These are phyloP conservation scores for Chrysocyon brachyurus DNA, from an alignment of 2,797 vertebrate genomes.

Conservation along the genomic window DNA sequence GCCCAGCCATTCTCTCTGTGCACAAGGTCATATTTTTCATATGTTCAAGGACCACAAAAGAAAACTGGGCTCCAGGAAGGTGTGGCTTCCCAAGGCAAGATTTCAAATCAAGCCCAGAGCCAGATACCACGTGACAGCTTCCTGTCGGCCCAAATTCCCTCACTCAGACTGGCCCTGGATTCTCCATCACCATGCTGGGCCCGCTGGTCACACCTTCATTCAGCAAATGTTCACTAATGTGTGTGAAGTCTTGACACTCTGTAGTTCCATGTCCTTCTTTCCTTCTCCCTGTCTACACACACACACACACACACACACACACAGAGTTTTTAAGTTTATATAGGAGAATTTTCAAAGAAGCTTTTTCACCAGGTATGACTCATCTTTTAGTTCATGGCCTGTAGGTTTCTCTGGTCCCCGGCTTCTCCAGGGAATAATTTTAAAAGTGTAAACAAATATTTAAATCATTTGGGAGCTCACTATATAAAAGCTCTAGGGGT, in stretches of 20 bases:
- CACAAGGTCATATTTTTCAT: not conserved
- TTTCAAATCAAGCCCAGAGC: not conserved
- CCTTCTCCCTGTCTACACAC: not conserved
- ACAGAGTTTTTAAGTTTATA: not conserved
- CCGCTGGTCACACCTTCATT: not conserved
- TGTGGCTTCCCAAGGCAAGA: not conserved
- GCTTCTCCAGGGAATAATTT: constrained; percentile 66
- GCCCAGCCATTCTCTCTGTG: not conserved
- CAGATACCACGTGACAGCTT: not conserved
- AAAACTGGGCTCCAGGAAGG: not conserved
- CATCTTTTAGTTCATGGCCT: constrained; percentile 40
- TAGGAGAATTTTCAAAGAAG: constrained; percentile 41
- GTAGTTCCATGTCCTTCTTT: not conserved
- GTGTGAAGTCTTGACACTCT: not conserved
- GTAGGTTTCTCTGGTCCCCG: not conserved
- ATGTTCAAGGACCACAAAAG: not conserved
- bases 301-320: not conserved
- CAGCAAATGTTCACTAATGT: not conserved
- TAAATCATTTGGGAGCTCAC: constrained; percentile 56
- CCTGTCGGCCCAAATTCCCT: not conserved
- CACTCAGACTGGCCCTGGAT: not conserved
- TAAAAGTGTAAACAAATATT: constrained; percentile 58
- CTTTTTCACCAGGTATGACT: constrained; percentile 34
- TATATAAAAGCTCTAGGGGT: not conserved
- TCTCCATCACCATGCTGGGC: not conserved